phyloP scores from a whole-genome alignment of 2,888 invertebrate genomes.

The Coecobrya sp. region DNA sequence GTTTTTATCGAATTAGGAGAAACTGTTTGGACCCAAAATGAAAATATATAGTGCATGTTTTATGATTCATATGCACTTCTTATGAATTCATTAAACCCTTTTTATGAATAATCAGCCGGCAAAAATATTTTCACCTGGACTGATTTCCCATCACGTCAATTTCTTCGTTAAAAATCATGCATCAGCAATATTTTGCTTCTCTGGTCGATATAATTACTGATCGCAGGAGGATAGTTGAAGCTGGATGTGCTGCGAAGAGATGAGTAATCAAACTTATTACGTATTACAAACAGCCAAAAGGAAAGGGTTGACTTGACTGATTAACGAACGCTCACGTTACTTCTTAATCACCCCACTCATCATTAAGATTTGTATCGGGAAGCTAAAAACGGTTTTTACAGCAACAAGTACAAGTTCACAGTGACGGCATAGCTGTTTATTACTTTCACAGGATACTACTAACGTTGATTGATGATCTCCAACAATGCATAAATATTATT shows the following conservation, averaged over 20 bases:
- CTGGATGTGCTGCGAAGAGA: background rate
- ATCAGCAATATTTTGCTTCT: constrained; percentile 78
- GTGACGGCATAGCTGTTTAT: background rate
- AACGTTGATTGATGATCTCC: constrained; percentile 69
- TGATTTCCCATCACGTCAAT: constrained; percentile 22
- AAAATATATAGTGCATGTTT: constrained; percentile 46
- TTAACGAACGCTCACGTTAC: constrained; percentile 67
- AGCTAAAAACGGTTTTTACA: constrained; percentile 18
- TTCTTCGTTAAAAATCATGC: constrained; percentile 81
- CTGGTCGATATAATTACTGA: background rate
- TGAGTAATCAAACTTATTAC: constrained; percentile 56
- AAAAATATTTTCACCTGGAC: constrained; percentile 67
- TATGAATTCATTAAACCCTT: constrained; percentile 10
- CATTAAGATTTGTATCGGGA: constrained; percentile 41
- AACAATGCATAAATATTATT: constrained; percentile 66
- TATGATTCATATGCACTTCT: constrained; percentile 56
- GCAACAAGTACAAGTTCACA: constrained; percentile 1
- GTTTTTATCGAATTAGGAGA: constrained; percentile 50
- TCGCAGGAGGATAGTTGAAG: background rate
- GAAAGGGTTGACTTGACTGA: constrained; percentile 49
- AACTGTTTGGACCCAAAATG: constrained; percentile 15
- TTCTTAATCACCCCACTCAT: constrained; percentile 56
- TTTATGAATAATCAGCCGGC: constrained; percentile 31
- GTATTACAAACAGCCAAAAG: background rate
- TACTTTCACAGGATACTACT: constrained; percentile 1